Evolutionary conservation across 2,113 vertebrate species (phyloP).

Genomic region (Balaenoptera acutorostrata): DNA sequence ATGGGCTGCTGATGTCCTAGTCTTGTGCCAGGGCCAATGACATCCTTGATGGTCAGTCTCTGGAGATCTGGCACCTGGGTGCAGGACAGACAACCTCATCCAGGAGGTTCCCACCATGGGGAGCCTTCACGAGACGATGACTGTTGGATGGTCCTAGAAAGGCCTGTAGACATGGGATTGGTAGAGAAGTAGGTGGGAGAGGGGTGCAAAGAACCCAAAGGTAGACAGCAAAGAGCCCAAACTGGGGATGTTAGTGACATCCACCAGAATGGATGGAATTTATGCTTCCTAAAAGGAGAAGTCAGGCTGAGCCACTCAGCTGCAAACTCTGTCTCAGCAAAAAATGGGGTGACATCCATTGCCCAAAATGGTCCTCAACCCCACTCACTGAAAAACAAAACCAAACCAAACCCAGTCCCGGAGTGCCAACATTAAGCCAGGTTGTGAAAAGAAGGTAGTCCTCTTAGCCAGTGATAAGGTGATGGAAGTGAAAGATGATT

Average conservation of each 20-base stretch:
- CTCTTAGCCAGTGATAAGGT: neutral
- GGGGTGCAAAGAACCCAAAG: neutral
- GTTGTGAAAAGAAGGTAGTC: neutral
- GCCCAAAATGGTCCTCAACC: neutral
- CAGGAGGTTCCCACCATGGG: neutral
- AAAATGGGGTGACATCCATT: neutral
- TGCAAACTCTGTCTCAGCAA: neutral
- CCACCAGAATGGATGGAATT: neutral
- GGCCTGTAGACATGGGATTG: neutral
- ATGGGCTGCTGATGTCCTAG: neutral
- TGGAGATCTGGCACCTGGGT: neutral
- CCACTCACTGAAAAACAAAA: neutral
- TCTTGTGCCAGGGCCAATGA: neutral
- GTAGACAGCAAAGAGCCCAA: neutral
- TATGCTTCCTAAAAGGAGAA: neutral
- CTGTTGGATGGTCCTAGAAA: neutral
- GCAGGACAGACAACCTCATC: neutral
- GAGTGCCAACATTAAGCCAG: neutral
- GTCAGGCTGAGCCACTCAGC: neutral
- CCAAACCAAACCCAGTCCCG: neutral
- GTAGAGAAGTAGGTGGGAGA: neutral
- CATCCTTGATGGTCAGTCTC: neutral
- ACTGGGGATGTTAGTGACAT: neutral
- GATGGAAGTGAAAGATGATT: neutral
- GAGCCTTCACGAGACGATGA: neutral